A percentile compares a stretch with the other conserved stretches of the same genome.
phyloP scores from a whole-genome alignment of 2,888 invertebrate species.

The Cheilosia soror region DNA sequence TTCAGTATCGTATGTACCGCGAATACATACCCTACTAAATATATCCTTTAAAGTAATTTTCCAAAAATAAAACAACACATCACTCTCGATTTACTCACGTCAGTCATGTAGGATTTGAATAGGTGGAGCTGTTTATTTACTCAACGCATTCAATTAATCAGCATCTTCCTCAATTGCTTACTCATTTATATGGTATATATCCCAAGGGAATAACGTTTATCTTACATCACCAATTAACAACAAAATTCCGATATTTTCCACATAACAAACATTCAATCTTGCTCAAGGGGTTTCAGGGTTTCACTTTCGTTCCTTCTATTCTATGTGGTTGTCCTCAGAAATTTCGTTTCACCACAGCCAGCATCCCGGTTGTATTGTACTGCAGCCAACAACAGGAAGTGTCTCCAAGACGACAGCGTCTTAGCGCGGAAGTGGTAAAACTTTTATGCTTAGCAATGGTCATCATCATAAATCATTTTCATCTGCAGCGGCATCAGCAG shows the following conservation, averaged over 20 bases:
- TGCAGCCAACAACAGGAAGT: slow-evolving; percentile 63
- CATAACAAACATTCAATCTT: slow-evolving; percentile 68
- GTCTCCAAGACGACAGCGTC: slow-evolving; percentile 68
- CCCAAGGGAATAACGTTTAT: slow-evolving; percentile 47
- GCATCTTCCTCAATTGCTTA: slow-evolving; percentile 58
- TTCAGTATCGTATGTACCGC: too few relatives aligned
- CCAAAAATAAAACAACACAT: neutral
- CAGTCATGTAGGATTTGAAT: neutral
- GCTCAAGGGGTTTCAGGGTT: slow-evolving; percentile 46
- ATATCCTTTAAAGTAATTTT: neutral
- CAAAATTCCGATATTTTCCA: slow-evolving; percentile 59
- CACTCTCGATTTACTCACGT: neutral
- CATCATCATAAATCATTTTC: slow-evolving; percentile 75
- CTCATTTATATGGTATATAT: slow-evolving; percentile 58
- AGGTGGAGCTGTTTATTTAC: neutral
- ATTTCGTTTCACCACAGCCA: neutral
- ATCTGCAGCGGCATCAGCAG: slow-evolving; percentile 44
- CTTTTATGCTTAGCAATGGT: slow-evolving; percentile 69
- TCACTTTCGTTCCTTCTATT: slow-evolving; percentile 1
- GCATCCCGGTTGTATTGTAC: slow-evolving; percentile 16
- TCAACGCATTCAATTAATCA: slow-evolving; percentile 57
- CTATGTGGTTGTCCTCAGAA: neutral
- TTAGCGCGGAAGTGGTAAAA: slow-evolving; percentile 66
- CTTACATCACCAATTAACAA: slow-evolving; percentile 70
- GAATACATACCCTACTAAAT: too few relatives aligned